phyloP scores from a whole-genome alignment of 2,113 vertebrate species.

The Tychaedon coryphoeus region DNA sequence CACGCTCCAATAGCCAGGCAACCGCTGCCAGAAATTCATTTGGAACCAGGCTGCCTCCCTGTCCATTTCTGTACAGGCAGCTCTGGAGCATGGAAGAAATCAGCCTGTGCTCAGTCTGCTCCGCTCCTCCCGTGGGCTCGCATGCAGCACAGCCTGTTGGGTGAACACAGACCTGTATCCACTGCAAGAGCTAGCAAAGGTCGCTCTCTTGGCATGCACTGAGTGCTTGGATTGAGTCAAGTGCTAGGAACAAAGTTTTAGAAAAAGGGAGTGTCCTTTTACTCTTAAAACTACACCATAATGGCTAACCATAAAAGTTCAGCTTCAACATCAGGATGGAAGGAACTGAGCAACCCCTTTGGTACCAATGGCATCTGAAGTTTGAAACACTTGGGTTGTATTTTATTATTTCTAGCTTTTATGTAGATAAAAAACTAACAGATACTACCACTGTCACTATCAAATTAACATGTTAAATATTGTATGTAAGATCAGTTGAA shows the following conservation, averaged over 20 bases:
- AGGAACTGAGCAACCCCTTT: neutral
- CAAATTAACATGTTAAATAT: neutral
- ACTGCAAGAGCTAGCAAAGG: neutral
- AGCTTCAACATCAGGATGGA: neutral
- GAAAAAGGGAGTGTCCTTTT: neutral
- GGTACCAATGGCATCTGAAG: neutral
- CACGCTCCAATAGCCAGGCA: neutral
- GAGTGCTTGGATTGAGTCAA: neutral
- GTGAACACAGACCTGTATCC: neutral
- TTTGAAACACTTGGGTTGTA: neutral
- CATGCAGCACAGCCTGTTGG: neutral
- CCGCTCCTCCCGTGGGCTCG: neutral
- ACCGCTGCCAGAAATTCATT: neutral
- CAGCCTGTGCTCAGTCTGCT: neutral
- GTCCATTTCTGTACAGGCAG: fast-evolving
- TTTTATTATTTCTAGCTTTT: neutral
- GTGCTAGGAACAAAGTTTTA: neutral
- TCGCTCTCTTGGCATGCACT: neutral
- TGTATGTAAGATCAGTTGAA: neutral
- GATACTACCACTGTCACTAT: neutral
- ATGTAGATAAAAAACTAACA: neutral
- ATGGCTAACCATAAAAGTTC: neutral
- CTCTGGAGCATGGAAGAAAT: neutral
- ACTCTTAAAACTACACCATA: neutral
- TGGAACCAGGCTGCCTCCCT: neutral